Conservation (phyloP, 37 sponge, comb jelly and placozoan genomes). For the Halisarca cf. caerulea region DNA sequence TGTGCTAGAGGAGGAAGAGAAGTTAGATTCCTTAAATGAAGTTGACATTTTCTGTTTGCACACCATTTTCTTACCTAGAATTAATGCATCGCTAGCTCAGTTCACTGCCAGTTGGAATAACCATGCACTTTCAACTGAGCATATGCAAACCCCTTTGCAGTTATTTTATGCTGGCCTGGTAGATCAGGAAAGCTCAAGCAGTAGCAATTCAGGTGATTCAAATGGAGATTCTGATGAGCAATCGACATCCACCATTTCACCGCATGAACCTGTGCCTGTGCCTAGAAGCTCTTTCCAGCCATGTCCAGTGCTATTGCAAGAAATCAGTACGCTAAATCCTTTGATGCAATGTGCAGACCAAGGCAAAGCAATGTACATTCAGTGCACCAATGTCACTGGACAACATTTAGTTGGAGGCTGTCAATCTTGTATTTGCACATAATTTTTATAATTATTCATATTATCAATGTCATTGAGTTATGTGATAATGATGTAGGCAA, state of each 20-base stretch:
- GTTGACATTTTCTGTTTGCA: constrained; percentile 14
- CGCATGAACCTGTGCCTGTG: background rate
- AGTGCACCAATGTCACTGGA: background rate
- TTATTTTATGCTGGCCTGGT: background rate
- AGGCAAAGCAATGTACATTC: background rate
- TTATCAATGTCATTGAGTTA: no score
- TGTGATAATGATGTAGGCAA: no score
- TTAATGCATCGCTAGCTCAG: background rate
- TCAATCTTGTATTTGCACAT: background rate
- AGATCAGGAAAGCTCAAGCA: background rate
- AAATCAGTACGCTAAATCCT: no score
- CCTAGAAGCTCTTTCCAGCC: constrained; percentile 7
- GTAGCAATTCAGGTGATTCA: background rate
- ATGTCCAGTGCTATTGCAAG: background rate
- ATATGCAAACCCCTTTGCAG: constrained; percentile 8
- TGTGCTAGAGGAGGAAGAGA: background rate
- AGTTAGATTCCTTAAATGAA: background rate
- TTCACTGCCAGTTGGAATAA: constrained; percentile 29
- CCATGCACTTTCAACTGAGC: constrained; percentile 32
- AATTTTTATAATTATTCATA: no score
- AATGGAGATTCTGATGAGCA: background rate
- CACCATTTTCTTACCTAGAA: background rate
- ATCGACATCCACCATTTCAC: background rate
- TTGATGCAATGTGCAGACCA: background rate
- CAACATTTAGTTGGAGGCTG: background rate